phyloP scores from a whole-genome alignment of 2,113 vertebrate species.

The Puffinus mauretanicus region DNA sequence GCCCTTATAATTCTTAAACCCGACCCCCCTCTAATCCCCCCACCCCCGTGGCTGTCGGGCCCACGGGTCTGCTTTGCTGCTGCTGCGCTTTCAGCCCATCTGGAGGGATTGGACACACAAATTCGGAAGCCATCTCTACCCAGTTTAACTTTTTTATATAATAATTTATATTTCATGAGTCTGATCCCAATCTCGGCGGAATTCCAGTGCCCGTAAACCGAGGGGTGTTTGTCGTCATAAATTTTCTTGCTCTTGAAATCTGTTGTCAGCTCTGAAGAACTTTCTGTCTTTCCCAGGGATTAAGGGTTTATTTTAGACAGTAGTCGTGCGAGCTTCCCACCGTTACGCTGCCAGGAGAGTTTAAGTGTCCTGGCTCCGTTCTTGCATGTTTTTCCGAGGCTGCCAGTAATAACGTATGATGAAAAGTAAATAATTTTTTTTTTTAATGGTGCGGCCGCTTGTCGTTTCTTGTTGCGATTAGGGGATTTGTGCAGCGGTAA shows the following conservation, averaged over 20 bases:
- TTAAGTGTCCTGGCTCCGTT: background rate
- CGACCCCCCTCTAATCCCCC: too few relatives aligned
- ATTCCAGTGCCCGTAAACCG: accelerated
- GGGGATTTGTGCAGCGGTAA: background rate
- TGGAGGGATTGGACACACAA: accelerated
- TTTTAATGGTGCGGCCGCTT: accelerated
- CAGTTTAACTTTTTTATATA: too few relatives aligned
- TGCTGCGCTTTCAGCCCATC: background rate
- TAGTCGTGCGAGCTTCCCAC: background rate
- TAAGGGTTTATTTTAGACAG: background rate
- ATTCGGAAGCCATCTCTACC: accelerated
- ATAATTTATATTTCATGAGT: accelerated
- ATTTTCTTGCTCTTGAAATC: background rate
- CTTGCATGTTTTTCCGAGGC: background rate
- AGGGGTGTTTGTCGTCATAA: background rate
- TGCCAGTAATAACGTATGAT: background rate
- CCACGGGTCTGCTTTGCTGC: background rate
- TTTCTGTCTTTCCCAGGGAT: background rate
- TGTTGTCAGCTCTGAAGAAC: background rate
- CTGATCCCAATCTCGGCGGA: background rate
- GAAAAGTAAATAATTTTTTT: background rate
- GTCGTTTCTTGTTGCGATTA: background rate
- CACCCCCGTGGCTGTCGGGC: background rate
- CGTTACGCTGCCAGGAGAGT: background rate
- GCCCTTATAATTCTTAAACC: background rate